Evolutionary conservation across 2,888 invertebrate genomes (phyloP).

Genomic region (Megalurothrips usitatus): DNA sequence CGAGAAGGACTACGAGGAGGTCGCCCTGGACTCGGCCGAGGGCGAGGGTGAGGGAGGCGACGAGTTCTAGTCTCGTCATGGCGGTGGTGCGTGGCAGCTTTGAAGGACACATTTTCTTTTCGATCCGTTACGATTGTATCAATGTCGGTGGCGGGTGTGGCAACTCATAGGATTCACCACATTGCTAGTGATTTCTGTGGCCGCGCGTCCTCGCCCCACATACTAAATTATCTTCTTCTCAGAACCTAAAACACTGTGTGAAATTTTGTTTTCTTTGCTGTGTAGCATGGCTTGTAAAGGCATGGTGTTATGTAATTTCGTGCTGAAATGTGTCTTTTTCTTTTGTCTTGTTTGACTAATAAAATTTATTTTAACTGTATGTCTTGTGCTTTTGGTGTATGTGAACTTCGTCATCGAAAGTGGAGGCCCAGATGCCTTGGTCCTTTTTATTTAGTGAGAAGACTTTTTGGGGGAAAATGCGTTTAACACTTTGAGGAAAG

Average conservation of each 20-base stretch:
- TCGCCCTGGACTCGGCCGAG: conserved; percentile 79
- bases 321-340: no score
- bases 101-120: not conserved
- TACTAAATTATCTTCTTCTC: no score
- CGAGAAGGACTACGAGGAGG: conserved; percentile 85
- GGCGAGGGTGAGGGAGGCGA: conserved; percentile 75
- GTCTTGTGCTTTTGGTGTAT: not conserved
- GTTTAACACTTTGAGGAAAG: no score
- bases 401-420: not conserved
- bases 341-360: not conserved
- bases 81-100: not conserved
- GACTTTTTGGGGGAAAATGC: no score
- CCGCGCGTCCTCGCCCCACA: not conserved
- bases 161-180: not conserved
- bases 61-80: conserved; percentile 56
- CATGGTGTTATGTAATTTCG: no score
- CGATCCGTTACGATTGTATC: not conserved
- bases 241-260: no score
- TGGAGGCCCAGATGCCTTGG: not conserved
- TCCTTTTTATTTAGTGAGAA: no score
- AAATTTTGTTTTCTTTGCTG: no score
- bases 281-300: no score
- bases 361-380: not conserved
- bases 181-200: not conserved
- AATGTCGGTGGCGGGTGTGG: not conserved